Percentiles rank a stretch among this genome's conserved stretches.
These are phyloP conservation scores for Cryptoprocta ferox DNA, from an alignment of 2,797 vertebrate species.

Conservation along the genomic window DNA sequence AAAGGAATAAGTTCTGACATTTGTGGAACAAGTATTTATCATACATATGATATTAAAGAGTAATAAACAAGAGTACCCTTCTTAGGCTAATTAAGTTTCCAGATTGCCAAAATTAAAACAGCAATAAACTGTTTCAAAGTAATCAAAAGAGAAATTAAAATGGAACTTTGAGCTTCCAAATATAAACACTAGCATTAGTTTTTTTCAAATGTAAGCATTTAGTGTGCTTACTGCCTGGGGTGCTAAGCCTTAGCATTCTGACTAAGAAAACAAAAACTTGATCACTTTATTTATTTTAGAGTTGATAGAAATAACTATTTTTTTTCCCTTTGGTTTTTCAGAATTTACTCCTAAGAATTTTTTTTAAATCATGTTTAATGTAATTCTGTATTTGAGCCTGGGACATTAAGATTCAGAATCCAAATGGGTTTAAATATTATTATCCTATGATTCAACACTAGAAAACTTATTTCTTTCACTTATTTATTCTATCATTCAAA, in stretches of 20 bases:
- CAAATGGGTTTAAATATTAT: neutral
- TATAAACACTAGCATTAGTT: neutral
- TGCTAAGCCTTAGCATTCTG: neutral
- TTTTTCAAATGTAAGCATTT: neutral
- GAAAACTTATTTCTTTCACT: neutral
- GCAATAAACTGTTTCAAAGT: neutral
- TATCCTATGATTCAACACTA: neutral
- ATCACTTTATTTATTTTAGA: neutral
- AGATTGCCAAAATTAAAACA: neutral
- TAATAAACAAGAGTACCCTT: neutral
- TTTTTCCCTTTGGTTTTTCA: neutral
- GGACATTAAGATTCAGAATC: neutral
- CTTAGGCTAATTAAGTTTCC: neutral
- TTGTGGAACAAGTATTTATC: neutral
- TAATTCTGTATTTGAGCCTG: neutral
- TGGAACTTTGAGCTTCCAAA: neutral
- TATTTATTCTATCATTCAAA: constrained; percentile 1
- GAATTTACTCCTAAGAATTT: neutral
- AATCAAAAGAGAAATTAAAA: constrained; percentile 8
- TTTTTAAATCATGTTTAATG: neutral
- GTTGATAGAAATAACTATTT: neutral
- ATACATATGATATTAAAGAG: neutral
- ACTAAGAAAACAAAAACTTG: neutral
- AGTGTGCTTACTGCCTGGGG: neutral
- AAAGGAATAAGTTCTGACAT: neutral